phyloP scores from a whole-genome alignment of 2,113 vertebrate genomes.

The Labeo catla region DNA sequence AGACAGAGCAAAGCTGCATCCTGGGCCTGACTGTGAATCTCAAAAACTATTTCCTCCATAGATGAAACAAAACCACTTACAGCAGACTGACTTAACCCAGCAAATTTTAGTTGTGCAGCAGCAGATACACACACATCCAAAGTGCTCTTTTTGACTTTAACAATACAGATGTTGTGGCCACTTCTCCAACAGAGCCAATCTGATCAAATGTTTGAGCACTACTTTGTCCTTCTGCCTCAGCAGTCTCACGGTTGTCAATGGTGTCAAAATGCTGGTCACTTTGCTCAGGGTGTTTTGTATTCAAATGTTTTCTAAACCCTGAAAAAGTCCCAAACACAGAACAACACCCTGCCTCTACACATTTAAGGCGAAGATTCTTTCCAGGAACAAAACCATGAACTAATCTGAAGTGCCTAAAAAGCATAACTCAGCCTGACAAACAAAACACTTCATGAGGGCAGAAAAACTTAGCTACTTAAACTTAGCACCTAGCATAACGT shows the following conservation, averaged over 20 bases:
- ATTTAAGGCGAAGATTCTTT: slow-evolving; percentile 50
- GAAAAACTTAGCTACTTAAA: too few species aligned
- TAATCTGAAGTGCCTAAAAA: slow-evolving; percentile 51
- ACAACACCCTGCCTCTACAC: slow-evolving; percentile 33
- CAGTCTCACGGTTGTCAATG: not conserved
- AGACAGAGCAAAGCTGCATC: not conserved
- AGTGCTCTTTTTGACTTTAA: slow-evolving; percentile 1
- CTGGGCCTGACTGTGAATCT: slow-evolving; percentile 12
- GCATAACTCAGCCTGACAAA: not conserved
- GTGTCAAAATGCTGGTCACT: not conserved
- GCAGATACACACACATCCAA: not conserved
- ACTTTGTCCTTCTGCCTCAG: not conserved
- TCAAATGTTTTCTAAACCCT: slow-evolving; percentile 8
- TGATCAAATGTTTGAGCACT: slow-evolving; percentile 8
- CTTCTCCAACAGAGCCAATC: not conserved
- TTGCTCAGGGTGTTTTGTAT: not conserved
- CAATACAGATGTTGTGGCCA: not conserved
- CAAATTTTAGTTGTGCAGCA: slow-evolving; percentile 10
- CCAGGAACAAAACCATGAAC: slow-evolving; percentile 53
- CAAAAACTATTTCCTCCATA: slow-evolving; percentile 14
- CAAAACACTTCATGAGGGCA: slow-evolving; percentile 4
- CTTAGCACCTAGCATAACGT: too few species aligned
- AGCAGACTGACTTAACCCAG: slow-evolving; percentile 27
- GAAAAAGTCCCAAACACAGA: slow-evolving; percentile 2
- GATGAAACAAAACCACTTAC: slow-evolving; percentile 25